Base-by-base conservation (phyloP, 2,113 vertebrate genomes). In the Neogale vison region DNA sequence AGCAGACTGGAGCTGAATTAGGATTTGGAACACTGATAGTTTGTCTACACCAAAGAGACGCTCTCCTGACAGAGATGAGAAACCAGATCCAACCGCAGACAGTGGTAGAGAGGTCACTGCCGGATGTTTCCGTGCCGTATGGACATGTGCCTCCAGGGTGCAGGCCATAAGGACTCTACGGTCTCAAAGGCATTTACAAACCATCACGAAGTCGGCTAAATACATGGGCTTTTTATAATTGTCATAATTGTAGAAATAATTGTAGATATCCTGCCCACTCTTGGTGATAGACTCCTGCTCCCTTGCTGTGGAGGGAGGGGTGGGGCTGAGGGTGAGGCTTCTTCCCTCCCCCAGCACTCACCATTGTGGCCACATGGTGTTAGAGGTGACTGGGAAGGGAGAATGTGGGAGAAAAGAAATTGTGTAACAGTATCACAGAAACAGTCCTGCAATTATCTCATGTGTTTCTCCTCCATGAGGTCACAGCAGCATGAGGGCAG, bases 111-210 rank as follows among this genome's bases (percentile, higher is more conserved):
- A 36, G 29, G 26, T 47, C 11, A 21, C 4, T 42, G 63, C 39
- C 0, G 3, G 23, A 34, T 4, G 13, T 20, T 24, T 11, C 71
- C 2, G 0, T 42, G 24, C 18, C 0, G 1, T 4, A 47, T 34
- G 47, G 39, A 50, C 36, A 5, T 14, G 57, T 8, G 11, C 45
- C 4, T 24, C 6, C 50, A 12, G 17, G 36, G 61, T n/a, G 42
- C 24, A 50, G 34, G 4, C 50, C 34, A 42, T 20, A 18, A 15
- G 20, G 59, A 34, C 14, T 34, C 14, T 12, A 5, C 14, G 14
- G 59, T 59, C 50, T 55, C 52, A 17, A 11, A 57, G 42, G 21
- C 23, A 61, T 4, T 82, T 8, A 42, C 23, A 3, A 39, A 23
- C 29, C 29, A 2, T 81, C 34, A 80, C 42, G 47, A 47, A 59